phyloP scores from a whole-genome alignment of 2,888 invertebrate genomes.

The Podotricha telesiphe region DNA sequence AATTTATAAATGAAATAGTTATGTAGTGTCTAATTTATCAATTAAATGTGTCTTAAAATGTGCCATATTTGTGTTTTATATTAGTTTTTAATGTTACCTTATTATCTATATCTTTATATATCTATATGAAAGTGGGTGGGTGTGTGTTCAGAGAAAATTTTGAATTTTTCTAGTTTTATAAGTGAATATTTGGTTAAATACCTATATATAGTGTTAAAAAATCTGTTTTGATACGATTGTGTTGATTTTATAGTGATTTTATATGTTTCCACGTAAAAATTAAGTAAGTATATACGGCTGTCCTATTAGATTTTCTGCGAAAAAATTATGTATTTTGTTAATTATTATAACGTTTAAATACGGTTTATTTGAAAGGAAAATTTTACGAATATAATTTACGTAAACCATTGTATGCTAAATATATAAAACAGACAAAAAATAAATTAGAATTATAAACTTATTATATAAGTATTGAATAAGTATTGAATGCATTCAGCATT shows the following conservation, averaged over 20 bases:
- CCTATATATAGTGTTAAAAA: neutral
- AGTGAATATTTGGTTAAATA: constrained; percentile 4
- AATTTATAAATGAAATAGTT: constrained; percentile 54
- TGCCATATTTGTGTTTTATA: constrained; percentile 43
- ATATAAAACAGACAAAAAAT: neutral
- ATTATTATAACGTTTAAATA: neutral
- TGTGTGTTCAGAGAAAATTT: constrained; percentile 41
- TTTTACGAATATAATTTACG: neutral
- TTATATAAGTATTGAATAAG: neutral
- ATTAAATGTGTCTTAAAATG: constrained; percentile 56
- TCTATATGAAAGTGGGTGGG: constrained; percentile 58
- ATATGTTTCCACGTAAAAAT: neutral
- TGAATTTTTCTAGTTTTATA: constrained; percentile 6
- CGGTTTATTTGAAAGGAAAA: neutral
- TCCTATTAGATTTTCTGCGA: constrained; percentile 3
- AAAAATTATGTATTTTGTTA: neutral
- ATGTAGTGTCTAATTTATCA: constrained; percentile 49
- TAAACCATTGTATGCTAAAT: neutral
- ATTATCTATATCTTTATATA: constrained; percentile 41
- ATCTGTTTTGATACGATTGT: neutral
- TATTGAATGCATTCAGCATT: no score
- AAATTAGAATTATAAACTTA: neutral
- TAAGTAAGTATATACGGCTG: constrained; percentile 18
- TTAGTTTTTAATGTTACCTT: constrained; percentile 25
- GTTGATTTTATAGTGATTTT: neutral